Evolutionary conservation across 2,113 vertebrate species (phyloP).

Genomic region (Syrmaticus mikado): DNA sequence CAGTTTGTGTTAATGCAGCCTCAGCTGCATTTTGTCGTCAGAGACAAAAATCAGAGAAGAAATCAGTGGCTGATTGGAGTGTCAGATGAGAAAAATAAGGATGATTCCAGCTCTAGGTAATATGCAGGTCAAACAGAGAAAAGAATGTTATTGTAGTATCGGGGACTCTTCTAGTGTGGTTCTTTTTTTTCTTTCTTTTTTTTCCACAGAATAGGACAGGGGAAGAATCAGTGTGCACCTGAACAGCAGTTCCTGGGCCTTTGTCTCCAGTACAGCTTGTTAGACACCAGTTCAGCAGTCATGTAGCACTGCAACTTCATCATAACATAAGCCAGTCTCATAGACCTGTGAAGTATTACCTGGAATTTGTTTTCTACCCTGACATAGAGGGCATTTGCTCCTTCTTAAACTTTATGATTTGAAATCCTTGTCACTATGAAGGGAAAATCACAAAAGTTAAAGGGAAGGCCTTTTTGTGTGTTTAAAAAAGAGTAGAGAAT

Average conservation of each 20-base stretch:
- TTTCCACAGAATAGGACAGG: neutral
- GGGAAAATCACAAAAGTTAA: neutral
- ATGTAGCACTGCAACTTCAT: neutral
- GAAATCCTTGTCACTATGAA: neutral
- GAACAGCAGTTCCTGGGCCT: neutral
- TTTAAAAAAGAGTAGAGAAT: neutral
- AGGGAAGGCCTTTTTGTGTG: neutral
- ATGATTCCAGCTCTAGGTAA: constrained; percentile 29
- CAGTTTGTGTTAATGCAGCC: neutral
- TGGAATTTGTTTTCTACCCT: neutral
- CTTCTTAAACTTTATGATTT: neutral
- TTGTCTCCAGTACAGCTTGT: neutral
- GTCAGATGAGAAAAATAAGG: neutral
- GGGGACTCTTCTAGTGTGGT: neutral
- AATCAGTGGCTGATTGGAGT: neutral
- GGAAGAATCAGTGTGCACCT: neutral
- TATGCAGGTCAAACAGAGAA: neutral
- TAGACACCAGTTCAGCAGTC: neutral
- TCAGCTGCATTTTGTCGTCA: neutral
- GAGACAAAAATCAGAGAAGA: neutral
- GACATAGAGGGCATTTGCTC: neutral
- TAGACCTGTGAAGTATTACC: neutral
- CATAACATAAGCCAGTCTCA: neutral
- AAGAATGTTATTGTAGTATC: neutral
- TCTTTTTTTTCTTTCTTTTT: neutral